phyloP scores from a whole-genome alignment of 2,888 invertebrate genomes.

The Doris montereyensis region DNA sequence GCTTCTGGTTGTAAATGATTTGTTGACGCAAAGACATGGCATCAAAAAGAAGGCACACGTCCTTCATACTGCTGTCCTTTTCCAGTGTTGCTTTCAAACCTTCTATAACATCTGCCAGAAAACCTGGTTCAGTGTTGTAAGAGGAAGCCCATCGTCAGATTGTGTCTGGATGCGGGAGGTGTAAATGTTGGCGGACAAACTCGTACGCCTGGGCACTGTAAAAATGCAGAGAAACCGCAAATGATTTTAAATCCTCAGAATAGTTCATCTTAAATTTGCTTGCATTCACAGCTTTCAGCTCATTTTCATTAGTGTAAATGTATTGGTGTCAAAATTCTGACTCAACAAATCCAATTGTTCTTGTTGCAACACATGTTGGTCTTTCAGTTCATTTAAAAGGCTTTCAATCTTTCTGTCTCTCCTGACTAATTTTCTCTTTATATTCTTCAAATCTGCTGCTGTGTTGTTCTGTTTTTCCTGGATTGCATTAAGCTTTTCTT shows the following conservation, averaged over 20 bases:
- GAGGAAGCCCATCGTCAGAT: conserved; percentile 6
- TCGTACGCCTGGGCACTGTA: conserved; percentile 25
- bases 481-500: background rate
- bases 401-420: conserved; percentile 2
- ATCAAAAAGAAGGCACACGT: conserved; percentile 16
- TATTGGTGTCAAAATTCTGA: background rate
- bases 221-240: conserved; percentile 23
- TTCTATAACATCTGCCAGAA: background rate
- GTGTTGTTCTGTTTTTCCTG: background rate
- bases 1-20: background rate
- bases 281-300: background rate
- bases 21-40: background rate
- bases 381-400: conserved; percentile 11
- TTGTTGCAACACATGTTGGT: background rate
- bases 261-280: background rate
- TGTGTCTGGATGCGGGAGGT: conserved; percentile 8
- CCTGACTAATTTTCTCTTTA: background rate
- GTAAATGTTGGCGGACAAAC: conserved; percentile 7
- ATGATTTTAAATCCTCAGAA: conserved; percentile 9
- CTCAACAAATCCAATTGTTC: conserved; percentile 1
- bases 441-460: background rate
- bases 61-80: background rate
- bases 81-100: background rate
- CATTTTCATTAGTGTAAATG: conserved; percentile 19
- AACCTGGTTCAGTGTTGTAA: background rate